Percentiles rank a stretch among this genome's conserved stretches.
Conservation (phyloP, 2,888 invertebrate genomes). For the Ophion slaviceki region DNA sequence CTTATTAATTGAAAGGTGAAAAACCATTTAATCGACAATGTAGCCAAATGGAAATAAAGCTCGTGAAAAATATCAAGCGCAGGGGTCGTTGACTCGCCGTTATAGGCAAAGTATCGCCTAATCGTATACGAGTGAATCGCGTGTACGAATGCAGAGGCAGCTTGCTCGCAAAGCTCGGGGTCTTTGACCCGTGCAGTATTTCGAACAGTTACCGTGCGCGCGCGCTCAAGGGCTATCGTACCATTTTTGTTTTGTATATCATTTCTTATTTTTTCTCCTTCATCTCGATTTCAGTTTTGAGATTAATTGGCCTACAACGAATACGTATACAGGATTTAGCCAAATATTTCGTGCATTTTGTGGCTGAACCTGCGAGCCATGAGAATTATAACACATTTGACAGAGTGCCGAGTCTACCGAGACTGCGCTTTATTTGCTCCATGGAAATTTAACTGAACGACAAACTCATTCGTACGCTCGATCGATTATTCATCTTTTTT, state of each 20-base stretch:
- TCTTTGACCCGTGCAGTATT: constrained; percentile 40
- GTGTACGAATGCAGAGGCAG: constrained; percentile 11
- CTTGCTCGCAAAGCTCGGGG: constrained; percentile 28
- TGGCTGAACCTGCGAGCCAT: too few species aligned
- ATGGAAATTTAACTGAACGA: too few species aligned
- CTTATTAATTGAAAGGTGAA: too few species aligned
- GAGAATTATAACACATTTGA: too few species aligned
- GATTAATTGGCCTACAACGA: too few species aligned
- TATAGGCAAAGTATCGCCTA: constrained; percentile 13
- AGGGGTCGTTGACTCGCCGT: constrained; percentile 30
- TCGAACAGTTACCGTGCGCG: constrained; percentile 23
- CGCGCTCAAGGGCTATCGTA: background rate
- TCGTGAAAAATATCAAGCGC: background rate
- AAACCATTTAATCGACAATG: background rate
- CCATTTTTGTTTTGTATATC: background rate
- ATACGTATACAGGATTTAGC: too few species aligned
- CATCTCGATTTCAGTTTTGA: too few species aligned
- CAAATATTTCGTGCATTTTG: too few species aligned
- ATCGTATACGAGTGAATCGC: background rate
- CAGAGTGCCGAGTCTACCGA: too few species aligned
- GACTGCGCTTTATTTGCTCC: too few species aligned
- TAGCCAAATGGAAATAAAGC: background rate
- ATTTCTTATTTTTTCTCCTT: background rate
- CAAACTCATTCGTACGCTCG: too few species aligned
- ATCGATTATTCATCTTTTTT: too few species aligned